phyloP scores from a whole-genome alignment of 1,140 invertebrate genomes.

The Holotrichia oblita region DNA sequence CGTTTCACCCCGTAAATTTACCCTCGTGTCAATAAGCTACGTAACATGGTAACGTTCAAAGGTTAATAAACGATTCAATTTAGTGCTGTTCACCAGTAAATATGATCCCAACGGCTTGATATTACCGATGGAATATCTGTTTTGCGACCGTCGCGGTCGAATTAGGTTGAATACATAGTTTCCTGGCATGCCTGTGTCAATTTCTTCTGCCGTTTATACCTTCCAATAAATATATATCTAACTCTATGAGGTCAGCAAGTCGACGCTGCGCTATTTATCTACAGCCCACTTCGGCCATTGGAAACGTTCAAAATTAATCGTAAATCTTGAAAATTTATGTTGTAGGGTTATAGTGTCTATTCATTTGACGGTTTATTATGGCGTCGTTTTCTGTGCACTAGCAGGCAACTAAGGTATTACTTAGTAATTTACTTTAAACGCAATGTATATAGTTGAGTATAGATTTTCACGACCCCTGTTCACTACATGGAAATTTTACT shows the following conservation, averaged over 20 bases:
- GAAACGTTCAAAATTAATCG: background rate
- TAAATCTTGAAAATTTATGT: background rate
- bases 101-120: background rate
- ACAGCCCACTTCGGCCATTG: background rate
- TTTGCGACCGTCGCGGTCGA: background rate
- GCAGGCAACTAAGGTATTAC: background rate
- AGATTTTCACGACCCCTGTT: no score
- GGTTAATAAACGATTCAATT: constrained; percentile 2
- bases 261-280: background rate
- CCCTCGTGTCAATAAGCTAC: background rate
- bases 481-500: no score
- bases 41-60: constrained; percentile 2
- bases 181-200: background rate
- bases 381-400: background rate
- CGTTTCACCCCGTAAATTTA: background rate
- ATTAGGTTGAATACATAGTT: background rate
- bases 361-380: background rate
- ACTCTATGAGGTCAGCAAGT: background rate
- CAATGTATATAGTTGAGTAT: no score
- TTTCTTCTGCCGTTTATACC: background rate
- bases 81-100: background rate
- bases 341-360: background rate
- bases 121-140: background rate
- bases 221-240: no score
- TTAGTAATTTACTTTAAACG: background rate